phyloP scores from a whole-genome alignment of 2,797 vertebrate genomes.

The Typhlichthys eigenmanni region DNA sequence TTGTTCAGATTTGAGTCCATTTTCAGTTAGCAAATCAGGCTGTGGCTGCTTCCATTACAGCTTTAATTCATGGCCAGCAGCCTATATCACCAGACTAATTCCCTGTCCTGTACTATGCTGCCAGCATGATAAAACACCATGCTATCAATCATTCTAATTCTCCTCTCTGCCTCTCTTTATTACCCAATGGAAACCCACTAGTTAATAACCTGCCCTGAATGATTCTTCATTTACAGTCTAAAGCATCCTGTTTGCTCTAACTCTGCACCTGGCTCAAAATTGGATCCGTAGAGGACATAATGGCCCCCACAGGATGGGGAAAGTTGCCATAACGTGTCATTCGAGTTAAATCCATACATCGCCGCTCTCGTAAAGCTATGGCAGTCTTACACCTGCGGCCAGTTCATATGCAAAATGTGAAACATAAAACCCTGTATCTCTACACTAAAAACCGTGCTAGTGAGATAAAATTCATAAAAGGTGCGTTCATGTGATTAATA shows the following conservation, averaged over 20 bases:
- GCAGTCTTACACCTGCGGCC: no score
- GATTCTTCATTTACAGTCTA: background rate
- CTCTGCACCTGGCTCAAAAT: background rate
- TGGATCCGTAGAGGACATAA: background rate
- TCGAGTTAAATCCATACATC: background rate
- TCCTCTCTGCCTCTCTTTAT: background rate
- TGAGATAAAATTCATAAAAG: no score
- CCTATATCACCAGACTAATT: background rate
- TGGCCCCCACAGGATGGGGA: background rate
- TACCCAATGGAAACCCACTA: background rate
- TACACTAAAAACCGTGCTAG: no score
- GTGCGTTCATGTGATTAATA: no score
- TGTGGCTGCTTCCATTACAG: background rate
- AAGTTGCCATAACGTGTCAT: background rate
- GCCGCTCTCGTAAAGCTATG: background rate
- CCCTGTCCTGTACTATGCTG: background rate
- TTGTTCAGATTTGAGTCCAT: no score
- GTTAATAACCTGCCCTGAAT: slow-evolving; percentile 2
- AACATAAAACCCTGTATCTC: no score
- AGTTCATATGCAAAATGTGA: no score
- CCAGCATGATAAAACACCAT: background rate
- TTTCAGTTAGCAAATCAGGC: background rate
- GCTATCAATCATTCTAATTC: slow-evolving; percentile 2
- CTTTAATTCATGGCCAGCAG: background rate
- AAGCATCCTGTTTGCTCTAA: background rate